Conservation (phyloP, 35 echinoderm and acorn worm species). For the Nesometra sesokonis region DNA sequence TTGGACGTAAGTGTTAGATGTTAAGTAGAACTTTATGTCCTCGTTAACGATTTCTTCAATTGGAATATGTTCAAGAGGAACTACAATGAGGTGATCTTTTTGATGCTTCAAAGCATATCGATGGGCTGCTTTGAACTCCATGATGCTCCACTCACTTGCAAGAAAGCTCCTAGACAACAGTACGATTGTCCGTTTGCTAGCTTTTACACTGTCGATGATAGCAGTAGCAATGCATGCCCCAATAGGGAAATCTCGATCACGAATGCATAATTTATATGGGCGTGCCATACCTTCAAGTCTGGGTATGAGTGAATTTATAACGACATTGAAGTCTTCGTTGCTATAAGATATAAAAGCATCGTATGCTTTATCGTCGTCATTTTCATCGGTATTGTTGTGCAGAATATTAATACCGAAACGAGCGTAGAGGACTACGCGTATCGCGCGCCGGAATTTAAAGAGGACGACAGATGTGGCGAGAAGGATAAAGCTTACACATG, state of each 20-base stretch:
- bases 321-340: conserved; percentile 33
- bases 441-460: not conserved
- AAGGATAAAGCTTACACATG: not conserved
- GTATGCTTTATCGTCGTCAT: conserved; percentile 27
- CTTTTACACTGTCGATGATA: conserved; percentile 4
- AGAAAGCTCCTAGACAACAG: conserved; percentile 13
- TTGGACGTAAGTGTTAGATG: conserved; percentile 54
- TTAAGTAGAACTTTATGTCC: conserved; percentile 40
- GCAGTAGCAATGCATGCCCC: conserved; percentile 23
- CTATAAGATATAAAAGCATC: conserved; percentile 62
- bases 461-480: not conserved
- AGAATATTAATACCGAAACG: not conserved
- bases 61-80: not conserved
- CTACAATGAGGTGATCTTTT: conserved; percentile 21
- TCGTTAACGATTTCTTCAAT: conserved; percentile 29
- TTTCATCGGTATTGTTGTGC: not conserved
- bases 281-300: conserved; percentile 30
- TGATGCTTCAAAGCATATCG: conserved; percentile 26
- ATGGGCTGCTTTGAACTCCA: conserved; percentile 41
- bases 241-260: conserved; percentile 16
- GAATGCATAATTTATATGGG: conserved; percentile 33
- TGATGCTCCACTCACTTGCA: conserved; percentile 13
- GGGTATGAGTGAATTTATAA: conserved; percentile 30
- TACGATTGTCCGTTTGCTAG: conserved; percentile 9
- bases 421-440: not conserved